Evolutionary conservation across 1,140 invertebrate genomes (phyloP).

Genomic region (Trichomalopsis sarcophagae): DNA sequence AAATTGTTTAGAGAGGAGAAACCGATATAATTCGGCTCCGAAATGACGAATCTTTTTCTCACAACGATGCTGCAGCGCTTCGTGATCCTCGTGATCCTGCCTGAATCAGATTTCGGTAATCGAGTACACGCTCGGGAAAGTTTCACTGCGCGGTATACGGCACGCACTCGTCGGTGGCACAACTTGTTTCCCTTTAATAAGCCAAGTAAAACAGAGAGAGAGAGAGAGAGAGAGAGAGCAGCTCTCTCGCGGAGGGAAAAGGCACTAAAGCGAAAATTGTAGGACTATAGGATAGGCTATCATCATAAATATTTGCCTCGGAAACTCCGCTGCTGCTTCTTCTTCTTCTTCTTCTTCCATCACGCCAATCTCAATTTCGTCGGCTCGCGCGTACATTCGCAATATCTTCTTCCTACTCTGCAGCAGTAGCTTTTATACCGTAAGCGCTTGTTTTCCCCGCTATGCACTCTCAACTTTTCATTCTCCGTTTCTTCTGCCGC

Average conservation of each 20-base stretch:
- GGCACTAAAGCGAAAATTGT: slow-evolving; percentile 27
- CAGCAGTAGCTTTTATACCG: not conserved
- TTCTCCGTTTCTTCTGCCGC: slow-evolving; percentile 33
- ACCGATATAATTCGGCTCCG: not conserved
- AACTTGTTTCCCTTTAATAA: slow-evolving; percentile 38
- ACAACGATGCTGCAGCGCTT: not conserved
- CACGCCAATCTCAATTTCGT: slow-evolving; percentile 45
- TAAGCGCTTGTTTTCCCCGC: slow-evolving; percentile 8
- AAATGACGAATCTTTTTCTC: not conserved
- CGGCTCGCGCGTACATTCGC: slow-evolving; percentile 19
- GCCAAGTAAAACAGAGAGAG: slow-evolving; percentile 6
- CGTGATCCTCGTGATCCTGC: not conserved
- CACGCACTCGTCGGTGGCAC: not conserved
- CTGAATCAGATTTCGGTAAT: not conserved
- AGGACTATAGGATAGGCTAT: slow-evolving; percentile 8
- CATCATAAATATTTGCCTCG: slow-evolving; percentile 42
- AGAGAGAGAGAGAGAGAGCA: too few relatives aligned
- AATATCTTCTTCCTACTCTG: slow-evolving; percentile 18
- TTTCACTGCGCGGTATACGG: not conserved
- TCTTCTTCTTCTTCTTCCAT: not conserved
- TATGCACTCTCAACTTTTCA: slow-evolving; percentile 35
- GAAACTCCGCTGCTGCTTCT: not conserved
- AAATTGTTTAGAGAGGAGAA: not conserved
- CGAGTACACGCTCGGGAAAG: not conserved
- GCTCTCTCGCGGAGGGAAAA: not conserved